Evolutionary conservation across 1,140 invertebrate species (phyloP).

Genomic region (Nasonia longicornis): DNA sequence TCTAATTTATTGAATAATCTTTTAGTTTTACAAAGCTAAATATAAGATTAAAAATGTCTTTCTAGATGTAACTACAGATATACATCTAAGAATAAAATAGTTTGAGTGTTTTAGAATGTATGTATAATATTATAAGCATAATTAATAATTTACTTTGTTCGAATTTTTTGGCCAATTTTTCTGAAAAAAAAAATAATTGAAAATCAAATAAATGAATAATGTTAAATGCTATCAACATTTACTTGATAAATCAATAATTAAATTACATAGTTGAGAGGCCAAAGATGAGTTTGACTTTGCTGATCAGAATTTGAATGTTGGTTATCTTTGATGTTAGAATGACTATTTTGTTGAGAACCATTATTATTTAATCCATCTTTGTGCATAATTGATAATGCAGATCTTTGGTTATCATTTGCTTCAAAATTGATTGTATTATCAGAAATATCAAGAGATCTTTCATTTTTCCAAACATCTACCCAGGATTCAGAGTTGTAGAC

Average conservation of each 20-base stretch:
- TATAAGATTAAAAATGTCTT: no score
- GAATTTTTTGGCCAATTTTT: conserved; percentile 39
- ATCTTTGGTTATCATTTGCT: not conserved
- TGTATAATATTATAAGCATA: no score
- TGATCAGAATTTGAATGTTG: not conserved
- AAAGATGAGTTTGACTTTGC: not conserved
- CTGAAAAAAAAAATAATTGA: conserved; percentile 36
- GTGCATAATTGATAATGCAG: not conserved
- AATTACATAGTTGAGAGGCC: conserved; percentile 39
- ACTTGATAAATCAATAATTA: not conserved
- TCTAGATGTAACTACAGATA: no score
- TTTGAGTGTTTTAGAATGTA: no score
- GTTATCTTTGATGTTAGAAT: conserved; percentile 4
- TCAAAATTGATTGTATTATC: conserved; percentile 21
- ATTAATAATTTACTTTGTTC: not conserved
- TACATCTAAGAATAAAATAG: no score
- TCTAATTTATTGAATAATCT: no score
- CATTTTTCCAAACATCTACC: conserved; percentile 43
- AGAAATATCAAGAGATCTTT: conserved; percentile 33
- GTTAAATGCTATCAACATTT: not conserved
- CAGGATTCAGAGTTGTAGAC: conserved; percentile 49
- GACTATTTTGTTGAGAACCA: conserved; percentile 32
- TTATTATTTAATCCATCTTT: conserved; percentile 30
- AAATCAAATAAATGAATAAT: not conserved
- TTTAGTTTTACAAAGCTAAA: no score